A percentile compares a stretch with the other conserved stretches of the same genome.
These are phyloP conservation scores for Drosophila mauritiana DNA, from an alignment of 1,140 invertebrate species.

Conservation along the genomic window DNA sequence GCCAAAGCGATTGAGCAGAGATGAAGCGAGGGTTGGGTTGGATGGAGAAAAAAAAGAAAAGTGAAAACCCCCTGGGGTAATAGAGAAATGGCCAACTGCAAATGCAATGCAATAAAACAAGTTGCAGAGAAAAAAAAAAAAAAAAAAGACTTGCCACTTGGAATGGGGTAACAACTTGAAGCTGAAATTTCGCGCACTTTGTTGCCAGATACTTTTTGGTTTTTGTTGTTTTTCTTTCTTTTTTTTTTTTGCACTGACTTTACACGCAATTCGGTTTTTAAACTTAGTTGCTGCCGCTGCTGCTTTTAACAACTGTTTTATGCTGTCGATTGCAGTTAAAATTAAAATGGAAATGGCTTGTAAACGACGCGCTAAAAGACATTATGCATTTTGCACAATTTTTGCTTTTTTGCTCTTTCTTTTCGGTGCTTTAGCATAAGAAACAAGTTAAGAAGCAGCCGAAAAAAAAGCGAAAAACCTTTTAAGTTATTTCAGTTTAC, in stretches of 20 bases:
- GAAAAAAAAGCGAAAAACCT: slow-evolving; percentile 30
- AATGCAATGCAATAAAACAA: slow-evolving; percentile 64
- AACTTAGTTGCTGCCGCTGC: slow-evolving; percentile 42
- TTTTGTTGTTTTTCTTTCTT: slow-evolving; percentile 15
- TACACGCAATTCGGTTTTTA: slow-evolving; percentile 66
- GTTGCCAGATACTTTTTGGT: slow-evolving; percentile 22
- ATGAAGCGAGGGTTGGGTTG: not conserved
- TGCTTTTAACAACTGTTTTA: slow-evolving; percentile 66
- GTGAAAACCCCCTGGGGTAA: slow-evolving; percentile 60
- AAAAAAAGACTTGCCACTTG: not conserved
- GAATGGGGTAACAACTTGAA: slow-evolving; percentile 39
- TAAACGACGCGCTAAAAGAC: slow-evolving; percentile 76
- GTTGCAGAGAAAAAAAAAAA: slow-evolving; percentile 8
- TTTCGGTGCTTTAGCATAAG: slow-evolving; percentile 19
- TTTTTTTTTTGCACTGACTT: slow-evolving; percentile 47
- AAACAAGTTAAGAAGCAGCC: slow-evolving; percentile 36
- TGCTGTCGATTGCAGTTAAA: slow-evolving; percentile 77
- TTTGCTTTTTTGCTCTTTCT: slow-evolving; percentile 17
- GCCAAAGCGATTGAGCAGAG: slow-evolving; percentile 28
- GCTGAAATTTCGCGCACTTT: slow-evolving; percentile 56
- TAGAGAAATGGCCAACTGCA: slow-evolving; percentile 70
- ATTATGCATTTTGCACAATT: slow-evolving; percentile 59
- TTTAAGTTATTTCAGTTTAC: slow-evolving; percentile 52
- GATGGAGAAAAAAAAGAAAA: slow-evolving; percentile 25
- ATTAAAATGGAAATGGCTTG: slow-evolving; percentile 73